phyloP scores from a whole-genome alignment of 35 echinoderm and acorn worm genomes.

The Anneissia japonica region DNA sequence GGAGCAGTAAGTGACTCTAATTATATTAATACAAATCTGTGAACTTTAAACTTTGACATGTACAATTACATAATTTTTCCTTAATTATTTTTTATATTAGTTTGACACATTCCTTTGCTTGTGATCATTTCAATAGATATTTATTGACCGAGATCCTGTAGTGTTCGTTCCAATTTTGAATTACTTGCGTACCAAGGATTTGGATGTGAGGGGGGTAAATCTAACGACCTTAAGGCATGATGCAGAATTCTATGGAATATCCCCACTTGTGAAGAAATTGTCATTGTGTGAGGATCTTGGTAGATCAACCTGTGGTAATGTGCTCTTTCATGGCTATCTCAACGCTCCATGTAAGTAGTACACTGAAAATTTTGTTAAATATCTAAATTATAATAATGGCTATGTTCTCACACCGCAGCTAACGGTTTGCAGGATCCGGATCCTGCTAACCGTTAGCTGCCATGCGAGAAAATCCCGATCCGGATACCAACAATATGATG shows the following conservation, averaged over 20 bases:
- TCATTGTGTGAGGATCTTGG: conserved; percentile 88
- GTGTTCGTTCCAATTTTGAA: conserved; percentile 75
- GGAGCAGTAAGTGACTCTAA: conserved; percentile 75
- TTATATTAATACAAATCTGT: too few relatives aligned
- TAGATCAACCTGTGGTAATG: conserved; percentile 87
- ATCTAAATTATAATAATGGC: too few relatives aligned
- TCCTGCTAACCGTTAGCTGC: too few relatives aligned
- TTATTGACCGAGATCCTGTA: conserved; percentile 93
- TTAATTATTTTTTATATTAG: too few relatives aligned
- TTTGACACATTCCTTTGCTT: too few relatives aligned
- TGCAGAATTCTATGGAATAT: conserved; percentile 96
- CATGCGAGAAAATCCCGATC: too few relatives aligned
- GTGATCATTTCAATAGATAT: conserved; percentile 65
- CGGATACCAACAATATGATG: too few relatives aligned
- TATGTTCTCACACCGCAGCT: too few relatives aligned
- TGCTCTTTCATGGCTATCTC: conserved; percentile 88
- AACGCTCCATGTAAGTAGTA: conserved; percentile 75
- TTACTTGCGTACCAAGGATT: conserved; percentile 88
- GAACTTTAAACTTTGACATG: too few relatives aligned
- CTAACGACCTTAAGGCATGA: conserved; percentile 72
- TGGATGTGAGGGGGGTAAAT: conserved; percentile 73
- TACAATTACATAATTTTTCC: too few relatives aligned
- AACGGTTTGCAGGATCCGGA: too few relatives aligned
- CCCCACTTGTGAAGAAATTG: conserved; percentile 92
- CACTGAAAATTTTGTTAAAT: too few relatives aligned